These are phyloP conservation scores for Sinocyclocheilus anophthalmus DNA, from an alignment of 2,113 vertebrate species.

Conservation along the genomic window DNA sequence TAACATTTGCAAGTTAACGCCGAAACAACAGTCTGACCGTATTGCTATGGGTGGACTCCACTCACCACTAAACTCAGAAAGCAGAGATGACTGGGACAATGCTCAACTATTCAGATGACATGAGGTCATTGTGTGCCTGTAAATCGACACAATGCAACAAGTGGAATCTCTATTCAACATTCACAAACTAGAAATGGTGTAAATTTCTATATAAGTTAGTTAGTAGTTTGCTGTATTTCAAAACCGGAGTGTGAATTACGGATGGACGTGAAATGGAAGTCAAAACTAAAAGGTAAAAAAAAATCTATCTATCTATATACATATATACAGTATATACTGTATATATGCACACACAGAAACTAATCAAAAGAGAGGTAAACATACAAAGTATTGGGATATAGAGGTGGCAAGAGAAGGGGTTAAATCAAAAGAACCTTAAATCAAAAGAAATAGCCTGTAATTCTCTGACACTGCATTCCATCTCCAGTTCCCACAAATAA, in stretches of 20 bases:
- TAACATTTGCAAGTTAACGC: constrained; percentile 64
- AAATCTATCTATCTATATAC: too few relatives aligned
- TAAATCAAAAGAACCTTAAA: constrained; percentile 71
- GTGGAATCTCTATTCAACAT: constrained; percentile 40
- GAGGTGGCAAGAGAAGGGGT: neutral
- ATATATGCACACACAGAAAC: too few relatives aligned
- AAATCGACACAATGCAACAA: neutral
- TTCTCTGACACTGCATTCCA: constrained; percentile 60
- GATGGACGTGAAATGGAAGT: neutral
- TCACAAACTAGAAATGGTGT: neutral
- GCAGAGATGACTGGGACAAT: neutral
- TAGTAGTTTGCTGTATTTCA: neutral
- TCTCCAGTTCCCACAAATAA: constrained; percentile 71
- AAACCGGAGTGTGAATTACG: neutral
- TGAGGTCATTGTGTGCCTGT: neutral
- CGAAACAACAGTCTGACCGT: constrained; percentile 63
- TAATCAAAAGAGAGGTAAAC: too few relatives aligned
- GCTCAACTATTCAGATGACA: neutral
- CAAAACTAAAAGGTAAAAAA: neutral
- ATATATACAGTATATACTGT: too few relatives aligned
- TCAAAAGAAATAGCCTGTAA: constrained; percentile 69
- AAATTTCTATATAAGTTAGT: neutral
- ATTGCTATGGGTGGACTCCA: constrained; percentile 46
- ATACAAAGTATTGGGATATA: neutral
- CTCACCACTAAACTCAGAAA: neutral